Conservation (phyloP, 2,113 vertebrate genomes). For the Pluvialis apricaria region DNA sequence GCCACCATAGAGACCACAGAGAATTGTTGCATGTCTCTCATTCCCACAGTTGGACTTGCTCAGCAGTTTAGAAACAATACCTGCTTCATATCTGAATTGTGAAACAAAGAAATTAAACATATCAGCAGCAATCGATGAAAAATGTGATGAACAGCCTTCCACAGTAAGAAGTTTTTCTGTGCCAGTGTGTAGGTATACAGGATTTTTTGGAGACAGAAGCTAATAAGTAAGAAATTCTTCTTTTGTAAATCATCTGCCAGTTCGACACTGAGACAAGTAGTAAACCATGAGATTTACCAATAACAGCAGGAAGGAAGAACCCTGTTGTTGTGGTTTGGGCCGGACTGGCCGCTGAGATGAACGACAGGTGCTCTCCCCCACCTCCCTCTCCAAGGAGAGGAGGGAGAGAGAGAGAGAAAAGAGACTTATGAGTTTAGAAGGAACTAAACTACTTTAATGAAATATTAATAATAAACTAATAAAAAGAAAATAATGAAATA, state of each 20-base stretch:
- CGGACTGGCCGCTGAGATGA: no score
- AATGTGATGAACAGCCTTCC: constrained; percentile 12
- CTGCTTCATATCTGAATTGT: constrained; percentile 14
- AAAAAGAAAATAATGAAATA: no score
- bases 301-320: background rate
- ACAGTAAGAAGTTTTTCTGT: background rate
- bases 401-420: no score
- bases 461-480: no score
- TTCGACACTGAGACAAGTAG: no score
- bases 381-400: no score
- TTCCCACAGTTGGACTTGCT: background rate
- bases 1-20: background rate
- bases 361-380: no score
- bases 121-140: constrained; percentile 37
- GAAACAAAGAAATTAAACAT: constrained; percentile 32
- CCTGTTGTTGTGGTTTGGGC: no score
- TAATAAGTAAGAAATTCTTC: background rate
- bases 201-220: background rate
- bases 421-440: no score
- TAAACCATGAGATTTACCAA: background rate
- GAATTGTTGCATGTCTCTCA: background rate
- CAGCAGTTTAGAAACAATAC: constrained; percentile 58
- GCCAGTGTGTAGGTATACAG: background rate
- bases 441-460: no score
- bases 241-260: background rate